Evolutionary conservation across 1,140 invertebrate species (phyloP).

Genomic region (Diplogasteroides magnus): DNA sequence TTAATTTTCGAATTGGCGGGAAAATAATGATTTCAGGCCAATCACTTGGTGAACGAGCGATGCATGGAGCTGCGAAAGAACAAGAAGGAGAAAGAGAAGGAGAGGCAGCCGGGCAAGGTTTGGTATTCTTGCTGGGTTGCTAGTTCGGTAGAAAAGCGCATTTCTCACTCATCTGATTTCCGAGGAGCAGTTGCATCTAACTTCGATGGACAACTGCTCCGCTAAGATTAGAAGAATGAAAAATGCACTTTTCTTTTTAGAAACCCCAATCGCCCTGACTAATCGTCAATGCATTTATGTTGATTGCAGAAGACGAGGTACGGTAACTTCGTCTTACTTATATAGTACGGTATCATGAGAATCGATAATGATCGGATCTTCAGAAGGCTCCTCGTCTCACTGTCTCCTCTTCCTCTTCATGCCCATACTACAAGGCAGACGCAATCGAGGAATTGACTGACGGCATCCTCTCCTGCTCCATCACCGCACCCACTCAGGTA

Average conservation of each 20-base stretch:
- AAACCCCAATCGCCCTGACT: too few species aligned
- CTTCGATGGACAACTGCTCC: too few species aligned
- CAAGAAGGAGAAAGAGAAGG: conserved; percentile 67
- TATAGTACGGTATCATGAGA: conserved; percentile 73
- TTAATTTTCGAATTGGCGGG: too few species aligned
- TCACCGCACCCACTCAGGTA: conserved; percentile 1
- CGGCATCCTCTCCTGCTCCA: conserved; percentile 26
- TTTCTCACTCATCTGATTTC: too few species aligned
- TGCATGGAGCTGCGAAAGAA: conserved; percentile 81
- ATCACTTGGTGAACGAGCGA: conserved; percentile 83
- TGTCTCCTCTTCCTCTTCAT: conserved; percentile 11
- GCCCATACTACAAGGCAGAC: conserved; percentile 32
- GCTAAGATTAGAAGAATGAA: too few species aligned
- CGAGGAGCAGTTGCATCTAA: too few species aligned
- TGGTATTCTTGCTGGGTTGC: too few species aligned
- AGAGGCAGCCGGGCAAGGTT: conserved; percentile 66
- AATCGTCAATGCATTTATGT: too few species aligned
- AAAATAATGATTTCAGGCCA: too few species aligned
- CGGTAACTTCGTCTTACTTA: too few species aligned
- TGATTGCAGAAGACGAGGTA: conserved; percentile 71
- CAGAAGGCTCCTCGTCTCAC: not conserved
- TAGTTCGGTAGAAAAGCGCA: too few species aligned
- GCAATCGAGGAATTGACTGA: conserved; percentile 46
- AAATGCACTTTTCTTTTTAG: too few species aligned
- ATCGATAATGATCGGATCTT: not conserved